These are phyloP conservation scores for Nymphalis io DNA, from an alignment of 1,140 invertebrate genomes.

Conservation along the genomic window DNA sequence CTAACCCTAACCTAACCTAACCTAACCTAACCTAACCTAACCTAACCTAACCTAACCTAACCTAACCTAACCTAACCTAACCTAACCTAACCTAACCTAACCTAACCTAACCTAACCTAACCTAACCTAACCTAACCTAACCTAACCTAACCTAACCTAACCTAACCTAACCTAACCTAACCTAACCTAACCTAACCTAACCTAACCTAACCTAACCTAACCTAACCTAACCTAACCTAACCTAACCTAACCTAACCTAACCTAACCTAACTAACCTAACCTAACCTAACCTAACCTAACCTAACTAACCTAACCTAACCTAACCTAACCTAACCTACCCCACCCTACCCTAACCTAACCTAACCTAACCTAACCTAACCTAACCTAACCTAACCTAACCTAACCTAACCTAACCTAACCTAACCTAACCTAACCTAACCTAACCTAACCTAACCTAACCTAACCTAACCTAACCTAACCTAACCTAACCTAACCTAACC, in stretches of 20 bases:
- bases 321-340: too few relatives aligned
- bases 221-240: too few relatives aligned
- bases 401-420: constrained; percentile 24
- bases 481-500: constrained; percentile 25
- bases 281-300: too few relatives aligned
- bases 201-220: too few relatives aligned
- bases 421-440: constrained; percentile 25
- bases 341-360: constrained; percentile 16
- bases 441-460: constrained; percentile 25
- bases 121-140: constrained; percentile 12
- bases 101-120: constrained; percentile 12
- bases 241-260: too few relatives aligned
- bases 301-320: too few relatives aligned
- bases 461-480: constrained; percentile 25
- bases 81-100: constrained; percentile 12
- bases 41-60: too few relatives aligned
- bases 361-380: constrained; percentile 19
- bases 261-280: too few relatives aligned
- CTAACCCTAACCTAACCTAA: too few relatives aligned
- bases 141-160: constrained; percentile 15
- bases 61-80: too few relatives aligned
- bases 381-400: constrained; percentile 23
- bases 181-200: neutral
- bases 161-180: constrained; percentile 12
- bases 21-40: too few relatives aligned